These are phyloP conservation scores for Anastrepha ludens DNA, from an alignment of 1,140 invertebrate species.

Conservation along the genomic window DNA sequence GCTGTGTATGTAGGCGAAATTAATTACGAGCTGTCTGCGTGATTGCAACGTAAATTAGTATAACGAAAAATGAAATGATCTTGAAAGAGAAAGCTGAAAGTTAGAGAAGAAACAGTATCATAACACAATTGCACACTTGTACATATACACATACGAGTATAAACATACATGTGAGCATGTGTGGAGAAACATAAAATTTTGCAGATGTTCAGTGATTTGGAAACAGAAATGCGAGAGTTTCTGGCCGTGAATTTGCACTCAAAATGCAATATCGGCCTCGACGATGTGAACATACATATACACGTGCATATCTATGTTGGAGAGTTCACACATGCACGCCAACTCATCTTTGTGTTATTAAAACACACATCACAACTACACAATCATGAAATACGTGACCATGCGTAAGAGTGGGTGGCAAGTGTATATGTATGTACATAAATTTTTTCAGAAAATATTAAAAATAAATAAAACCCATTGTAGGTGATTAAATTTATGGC, in stretches of 20 bases:
- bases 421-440: background rate
- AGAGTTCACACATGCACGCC: background rate
- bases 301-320: background rate
- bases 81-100: slow-evolving; percentile 31
- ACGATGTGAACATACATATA: background rate
- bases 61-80: slow-evolving; percentile 17
- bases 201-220: background rate
- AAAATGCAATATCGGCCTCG: background rate
- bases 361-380: too few relatives aligned
- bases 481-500: background rate
- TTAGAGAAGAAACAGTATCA: background rate
- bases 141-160: too few relatives aligned
- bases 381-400: background rate
- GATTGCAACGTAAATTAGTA: background rate
- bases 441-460: slow-evolving; percentile 8
- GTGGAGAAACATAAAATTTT: background rate
- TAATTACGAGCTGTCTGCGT: background rate
- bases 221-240: background rate
- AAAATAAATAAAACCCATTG: background rate
- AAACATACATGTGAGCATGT: background rate
- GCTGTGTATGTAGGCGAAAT: too few relatives aligned
- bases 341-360: background rate
- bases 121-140: background rate
- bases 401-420: background rate
- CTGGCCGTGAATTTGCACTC: slow-evolving; percentile 28